These are phyloP conservation scores for Loripinus fragilis DNA, from an alignment of 2,888 invertebrate species.

Conservation along the genomic window DNA sequence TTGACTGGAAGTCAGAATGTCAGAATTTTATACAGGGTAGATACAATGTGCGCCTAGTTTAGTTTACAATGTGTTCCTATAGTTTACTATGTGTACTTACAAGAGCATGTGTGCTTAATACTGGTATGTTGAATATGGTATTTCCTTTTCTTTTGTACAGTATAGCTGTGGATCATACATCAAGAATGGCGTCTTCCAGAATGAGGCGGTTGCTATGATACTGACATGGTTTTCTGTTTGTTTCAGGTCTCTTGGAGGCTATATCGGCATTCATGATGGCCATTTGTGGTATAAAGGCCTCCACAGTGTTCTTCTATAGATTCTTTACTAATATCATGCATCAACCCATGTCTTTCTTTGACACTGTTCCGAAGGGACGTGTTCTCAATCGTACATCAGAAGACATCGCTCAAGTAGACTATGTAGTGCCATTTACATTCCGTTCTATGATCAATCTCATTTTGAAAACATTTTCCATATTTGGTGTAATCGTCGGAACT, in stretches of 20 bases:
- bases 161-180: too few relatives aligned
- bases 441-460: conserved; percentile 78
- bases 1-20: too few relatives aligned
- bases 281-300: conserved; percentile 83
- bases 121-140: too few relatives aligned
- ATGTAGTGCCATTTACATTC: conserved; percentile 77
- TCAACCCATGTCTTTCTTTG: conserved; percentile 74
- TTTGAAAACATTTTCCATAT: conserved; percentile 58
- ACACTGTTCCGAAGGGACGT: conserved; percentile 83
- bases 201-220: too few relatives aligned
- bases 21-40: too few relatives aligned
- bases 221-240: conserved; percentile 22
- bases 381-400: conserved; percentile 82
- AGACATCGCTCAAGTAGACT: conserved; percentile 77
- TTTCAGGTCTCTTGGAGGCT: conserved; percentile 74
- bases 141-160: too few relatives aligned
- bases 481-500: conserved; percentile 68
- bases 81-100: too few relatives aligned
- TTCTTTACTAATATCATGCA: conserved; percentile 79
- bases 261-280: conserved; percentile 76
- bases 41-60: too few relatives aligned
- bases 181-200: too few relatives aligned
- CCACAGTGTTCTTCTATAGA: conserved; percentile 77
- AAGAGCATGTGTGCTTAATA: too few relatives aligned
- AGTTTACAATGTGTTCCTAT: too few relatives aligned